These are phyloP conservation scores for Bucco capensis DNA, from an alignment of 2,113 vertebrate species.

Conservation along the genomic window DNA sequence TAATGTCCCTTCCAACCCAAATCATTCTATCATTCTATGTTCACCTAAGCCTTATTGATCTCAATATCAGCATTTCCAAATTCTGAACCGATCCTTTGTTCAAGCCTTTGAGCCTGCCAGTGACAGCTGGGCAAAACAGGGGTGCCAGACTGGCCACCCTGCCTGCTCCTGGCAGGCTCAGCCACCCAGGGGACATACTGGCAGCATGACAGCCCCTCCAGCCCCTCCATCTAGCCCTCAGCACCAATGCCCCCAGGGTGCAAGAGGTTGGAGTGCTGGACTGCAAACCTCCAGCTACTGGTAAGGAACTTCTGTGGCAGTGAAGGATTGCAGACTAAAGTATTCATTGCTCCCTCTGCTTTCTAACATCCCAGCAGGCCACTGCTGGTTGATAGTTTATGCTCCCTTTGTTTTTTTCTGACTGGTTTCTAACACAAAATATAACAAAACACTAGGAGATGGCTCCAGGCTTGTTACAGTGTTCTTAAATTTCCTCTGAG, in stretches of 20 bases:
- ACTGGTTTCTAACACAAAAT: not conserved
- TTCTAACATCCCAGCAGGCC: not conserved
- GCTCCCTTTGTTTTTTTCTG: not conserved
- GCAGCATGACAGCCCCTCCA: not conserved
- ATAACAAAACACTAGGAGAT: not conserved
- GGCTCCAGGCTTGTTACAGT: not conserved
- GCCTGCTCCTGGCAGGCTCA: not conserved
- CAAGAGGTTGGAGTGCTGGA: not conserved
- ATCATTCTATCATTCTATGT: no score
- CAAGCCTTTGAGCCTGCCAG: not conserved
- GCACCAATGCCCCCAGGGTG: not conserved
- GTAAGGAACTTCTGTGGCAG: not conserved
- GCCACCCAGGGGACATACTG: accelerated
- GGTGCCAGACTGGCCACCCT: not conserved
- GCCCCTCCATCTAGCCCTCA: not conserved
- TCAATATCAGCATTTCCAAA: not conserved
- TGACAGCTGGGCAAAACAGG: not conserved
- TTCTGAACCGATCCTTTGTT: not conserved
- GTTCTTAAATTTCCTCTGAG: not conserved
- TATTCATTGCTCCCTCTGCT: not conserved
- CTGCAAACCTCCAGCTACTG: not conserved
- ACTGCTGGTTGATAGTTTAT: not conserved
- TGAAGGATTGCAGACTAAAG: not conserved
- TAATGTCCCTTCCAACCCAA: no score
- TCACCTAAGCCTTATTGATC: not conserved